Evolutionary conservation across 2,113 vertebrate species (phyloP).

Genomic region (Corythaeola cristata): DNA sequence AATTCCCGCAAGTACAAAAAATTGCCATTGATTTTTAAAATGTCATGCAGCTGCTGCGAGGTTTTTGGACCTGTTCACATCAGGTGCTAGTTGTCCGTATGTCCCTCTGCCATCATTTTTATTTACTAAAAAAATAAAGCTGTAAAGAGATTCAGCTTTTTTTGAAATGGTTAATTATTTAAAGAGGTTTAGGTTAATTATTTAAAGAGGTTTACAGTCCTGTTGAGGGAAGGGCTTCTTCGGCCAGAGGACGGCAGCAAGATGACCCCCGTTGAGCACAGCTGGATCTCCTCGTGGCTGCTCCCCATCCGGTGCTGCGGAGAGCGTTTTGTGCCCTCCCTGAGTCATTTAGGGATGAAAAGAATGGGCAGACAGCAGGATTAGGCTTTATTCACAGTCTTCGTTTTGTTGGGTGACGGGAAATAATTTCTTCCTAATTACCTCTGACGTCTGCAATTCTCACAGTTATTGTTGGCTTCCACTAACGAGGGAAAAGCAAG

Average conservation of each 20-base stretch:
- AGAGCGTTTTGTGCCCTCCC: not conserved
- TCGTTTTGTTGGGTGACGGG: not conserved
- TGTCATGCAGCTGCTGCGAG: not conserved
- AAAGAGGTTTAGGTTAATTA: not conserved
- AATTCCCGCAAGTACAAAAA: not conserved
- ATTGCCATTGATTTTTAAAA: not conserved
- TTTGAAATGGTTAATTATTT: not conserved
- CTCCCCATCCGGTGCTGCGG: not conserved
- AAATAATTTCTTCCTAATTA: constrained; percentile 38
- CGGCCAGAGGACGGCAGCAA: not conserved
- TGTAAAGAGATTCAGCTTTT: not conserved
- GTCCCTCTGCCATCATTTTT: not conserved
- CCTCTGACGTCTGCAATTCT: constrained; percentile 19
- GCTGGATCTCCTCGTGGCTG: not conserved
- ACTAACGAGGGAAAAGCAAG: constrained; percentile 23
- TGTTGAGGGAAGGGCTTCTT: not conserved
- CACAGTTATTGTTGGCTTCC: constrained; percentile 23
- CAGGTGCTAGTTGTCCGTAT: not conserved
- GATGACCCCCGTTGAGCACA: fast-evolving
- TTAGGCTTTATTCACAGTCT: constrained; percentile 36
- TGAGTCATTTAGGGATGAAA: constrained; percentile 2
- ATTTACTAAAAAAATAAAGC: not conserved
- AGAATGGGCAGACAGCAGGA: constrained; percentile 7
- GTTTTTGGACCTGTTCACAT: not conserved
- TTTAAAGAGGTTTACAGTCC: not conserved